These are phyloP conservation scores for Armadillidium nasatum DNA, from an alignment of 1,140 invertebrate genomes.

Conservation along the genomic window DNA sequence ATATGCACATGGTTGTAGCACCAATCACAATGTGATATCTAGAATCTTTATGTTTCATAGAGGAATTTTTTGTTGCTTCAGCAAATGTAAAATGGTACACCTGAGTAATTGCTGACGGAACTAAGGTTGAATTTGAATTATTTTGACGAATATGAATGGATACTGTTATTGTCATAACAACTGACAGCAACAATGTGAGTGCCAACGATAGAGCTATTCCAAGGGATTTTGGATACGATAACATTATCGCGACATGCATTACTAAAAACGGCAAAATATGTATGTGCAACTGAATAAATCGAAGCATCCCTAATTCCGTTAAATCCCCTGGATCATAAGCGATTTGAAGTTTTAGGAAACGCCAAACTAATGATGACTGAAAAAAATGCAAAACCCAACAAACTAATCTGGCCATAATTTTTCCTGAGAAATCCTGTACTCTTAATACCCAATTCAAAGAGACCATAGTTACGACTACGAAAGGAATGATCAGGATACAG, in stretches of 20 bases:
- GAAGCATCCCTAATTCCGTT: conserved; percentile 37
- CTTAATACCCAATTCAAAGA: conserved; percentile 37
- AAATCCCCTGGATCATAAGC: conserved; percentile 39
- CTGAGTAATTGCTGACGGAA: conserved; percentile 36
- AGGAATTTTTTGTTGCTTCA: background rate
- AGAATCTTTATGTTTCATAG: conserved; percentile 29
- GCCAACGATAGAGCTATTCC: conserved; percentile 27
- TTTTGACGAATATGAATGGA: conserved; percentile 31
- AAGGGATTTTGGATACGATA: conserved; percentile 14
- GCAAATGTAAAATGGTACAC: conserved; percentile 29
- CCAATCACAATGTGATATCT: conserved; percentile 34
- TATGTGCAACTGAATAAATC: conserved; percentile 38
- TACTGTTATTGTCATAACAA: conserved; percentile 31
- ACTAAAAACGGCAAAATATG: conserved; percentile 39
- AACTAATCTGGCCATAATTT: conserved; percentile 30
- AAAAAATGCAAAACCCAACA: conserved; percentile 40
- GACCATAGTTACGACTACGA: conserved; percentile 30
- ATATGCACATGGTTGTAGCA: conserved; percentile 32
- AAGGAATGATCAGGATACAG: conserved; percentile 21
- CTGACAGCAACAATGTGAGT: conserved; percentile 29
- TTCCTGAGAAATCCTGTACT: conserved; percentile 36
- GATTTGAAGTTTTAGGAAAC: conserved; percentile 38
- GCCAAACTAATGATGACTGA: conserved; percentile 37
- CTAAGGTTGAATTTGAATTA: conserved; percentile 33
- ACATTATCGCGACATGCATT: conserved; percentile 32